Percentiles rank a stretch among this genome's conserved stretches.
These are phyloP conservation scores for Urophycis tenuis DNA, from an alignment of 2,797 vertebrate genomes.

Conservation along the genomic window DNA sequence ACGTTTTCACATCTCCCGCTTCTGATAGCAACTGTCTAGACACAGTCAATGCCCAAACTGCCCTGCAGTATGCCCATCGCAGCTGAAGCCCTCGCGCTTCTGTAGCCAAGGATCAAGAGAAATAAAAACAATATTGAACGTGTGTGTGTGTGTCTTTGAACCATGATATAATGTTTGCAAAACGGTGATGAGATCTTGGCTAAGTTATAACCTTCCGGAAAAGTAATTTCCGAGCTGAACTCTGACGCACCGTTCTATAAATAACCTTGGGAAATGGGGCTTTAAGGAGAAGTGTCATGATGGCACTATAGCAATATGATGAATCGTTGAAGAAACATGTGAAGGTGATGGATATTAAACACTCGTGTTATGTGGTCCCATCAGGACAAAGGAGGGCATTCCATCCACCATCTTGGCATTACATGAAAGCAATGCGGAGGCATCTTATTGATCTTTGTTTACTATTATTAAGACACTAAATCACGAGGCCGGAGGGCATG, in stretches of 20 bases:
- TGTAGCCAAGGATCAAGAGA: neutral
- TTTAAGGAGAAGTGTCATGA: neutral
- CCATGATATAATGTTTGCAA: neutral
- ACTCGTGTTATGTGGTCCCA: neutral
- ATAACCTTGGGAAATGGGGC: conserved; percentile 1
- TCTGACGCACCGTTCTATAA: neutral
- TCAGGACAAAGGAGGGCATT: neutral
- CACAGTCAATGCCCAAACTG: neutral
- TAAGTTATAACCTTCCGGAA: neutral
- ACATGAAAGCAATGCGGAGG: too few relatives aligned
- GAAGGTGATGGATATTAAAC: neutral
- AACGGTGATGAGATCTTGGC: neutral
- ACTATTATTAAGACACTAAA: neutral
- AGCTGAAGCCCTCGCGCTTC: neutral
- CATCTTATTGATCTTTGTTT: neutral
- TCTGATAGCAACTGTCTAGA: neutral
- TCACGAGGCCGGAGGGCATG: neutral
- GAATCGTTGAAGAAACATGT: neutral
- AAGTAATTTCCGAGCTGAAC: neutral
- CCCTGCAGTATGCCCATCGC: neutral
- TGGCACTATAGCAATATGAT: neutral
- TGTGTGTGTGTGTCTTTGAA: neutral
- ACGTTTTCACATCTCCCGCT: neutral
- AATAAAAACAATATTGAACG: neutral
- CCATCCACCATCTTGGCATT: too few relatives aligned